phyloP scores from a whole-genome alignment of 2,113 vertebrate genomes.

The Charina bottae region DNA sequence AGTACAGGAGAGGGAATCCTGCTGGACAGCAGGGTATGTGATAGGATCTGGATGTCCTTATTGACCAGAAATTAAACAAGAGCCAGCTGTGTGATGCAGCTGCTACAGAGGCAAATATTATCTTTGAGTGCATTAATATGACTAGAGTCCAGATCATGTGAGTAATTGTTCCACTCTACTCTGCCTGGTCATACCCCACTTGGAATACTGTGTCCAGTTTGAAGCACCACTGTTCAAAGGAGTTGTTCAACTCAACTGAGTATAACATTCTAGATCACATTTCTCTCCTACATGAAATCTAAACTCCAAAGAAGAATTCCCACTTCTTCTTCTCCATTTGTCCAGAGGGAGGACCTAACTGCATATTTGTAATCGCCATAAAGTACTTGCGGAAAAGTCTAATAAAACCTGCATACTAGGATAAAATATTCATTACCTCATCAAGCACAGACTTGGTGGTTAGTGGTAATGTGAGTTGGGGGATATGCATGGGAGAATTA shows the following conservation, averaged over 20 bases:
- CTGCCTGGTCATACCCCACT: neutral
- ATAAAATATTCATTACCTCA: neutral
- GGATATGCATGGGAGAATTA: neutral
- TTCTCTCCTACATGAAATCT: neutral
- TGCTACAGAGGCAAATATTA: neutral
- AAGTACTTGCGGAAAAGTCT: neutral
- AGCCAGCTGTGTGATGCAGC: neutral
- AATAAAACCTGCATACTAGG: neutral
- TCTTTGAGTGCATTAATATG: neutral
- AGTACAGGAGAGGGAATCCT: neutral
- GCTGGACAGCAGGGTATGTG: neutral
- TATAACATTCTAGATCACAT: neutral
- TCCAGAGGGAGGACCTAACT: neutral
- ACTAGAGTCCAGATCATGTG: neutral
- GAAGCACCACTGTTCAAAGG: neutral
- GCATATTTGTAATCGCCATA: neutral
- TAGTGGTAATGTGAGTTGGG: neutral
- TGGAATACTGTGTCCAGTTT: neutral
- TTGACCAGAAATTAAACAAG: neutral
- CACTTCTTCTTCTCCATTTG: constrained; percentile 20
- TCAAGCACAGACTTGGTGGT: neutral
- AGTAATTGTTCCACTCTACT: neutral
- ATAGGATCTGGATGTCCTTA: neutral
- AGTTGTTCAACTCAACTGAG: neutral
- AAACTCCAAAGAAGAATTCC: neutral